Percentiles rank a stretch among this genome's conserved stretches.
Conservation (phyloP, 1,140 invertebrate genomes). For the Anoplolepis gracilipes region DNA sequence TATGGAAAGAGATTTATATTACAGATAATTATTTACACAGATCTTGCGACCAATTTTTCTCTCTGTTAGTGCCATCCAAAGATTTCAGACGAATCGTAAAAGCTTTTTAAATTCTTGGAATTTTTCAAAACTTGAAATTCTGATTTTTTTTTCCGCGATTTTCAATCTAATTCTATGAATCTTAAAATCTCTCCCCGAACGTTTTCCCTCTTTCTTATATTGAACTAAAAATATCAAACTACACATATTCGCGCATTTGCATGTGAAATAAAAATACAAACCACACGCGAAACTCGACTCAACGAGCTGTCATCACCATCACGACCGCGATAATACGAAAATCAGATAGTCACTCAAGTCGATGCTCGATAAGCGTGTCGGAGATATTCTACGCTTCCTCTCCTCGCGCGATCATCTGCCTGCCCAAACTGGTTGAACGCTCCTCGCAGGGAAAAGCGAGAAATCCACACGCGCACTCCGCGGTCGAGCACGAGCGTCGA, state of each 20-base stretch:
- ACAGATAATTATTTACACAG: background rate
- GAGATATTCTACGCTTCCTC: conserved; percentile 17
- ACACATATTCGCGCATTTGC: background rate
- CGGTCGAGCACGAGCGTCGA: conserved; percentile 70
- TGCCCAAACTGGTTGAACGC: conserved; percentile 44
- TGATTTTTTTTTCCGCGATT: background rate
- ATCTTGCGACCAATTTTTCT: background rate
- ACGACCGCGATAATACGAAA: background rate
- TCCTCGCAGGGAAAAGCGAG: conserved; percentile 43
- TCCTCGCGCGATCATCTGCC: conserved; percentile 29
- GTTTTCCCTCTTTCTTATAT: no score
- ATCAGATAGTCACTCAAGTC: background rate
- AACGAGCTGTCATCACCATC: background rate
- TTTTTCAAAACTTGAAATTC: background rate
- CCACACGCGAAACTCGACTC: background rate
- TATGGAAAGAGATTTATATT: background rate
- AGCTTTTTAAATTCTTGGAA: background rate
- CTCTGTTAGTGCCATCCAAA: background rate
- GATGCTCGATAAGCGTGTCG: background rate
- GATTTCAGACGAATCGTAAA: background rate
- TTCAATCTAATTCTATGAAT: background rate
- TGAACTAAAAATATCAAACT: background rate
- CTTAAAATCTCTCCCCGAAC: background rate
- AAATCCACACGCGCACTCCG: conserved; percentile 59
- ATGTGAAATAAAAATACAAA: conserved; percentile 13